A percentile compares a stretch with the other conserved stretches of the same genome.
These are phyloP conservation scores for Sturmia bella DNA, from an alignment of 2,888 invertebrate genomes.

Conservation along the genomic window DNA sequence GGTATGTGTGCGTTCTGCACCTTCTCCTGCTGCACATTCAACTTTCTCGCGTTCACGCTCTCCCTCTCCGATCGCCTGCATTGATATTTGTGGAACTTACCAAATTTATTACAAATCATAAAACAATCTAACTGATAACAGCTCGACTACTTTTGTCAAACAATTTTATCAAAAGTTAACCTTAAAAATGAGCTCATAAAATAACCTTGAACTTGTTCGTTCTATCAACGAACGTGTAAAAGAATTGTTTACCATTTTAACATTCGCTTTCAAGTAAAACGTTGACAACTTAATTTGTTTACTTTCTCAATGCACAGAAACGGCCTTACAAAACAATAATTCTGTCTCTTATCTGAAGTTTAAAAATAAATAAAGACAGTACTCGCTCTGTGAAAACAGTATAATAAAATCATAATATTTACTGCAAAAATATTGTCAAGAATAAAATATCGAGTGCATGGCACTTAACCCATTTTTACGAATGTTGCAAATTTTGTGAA, in stretches of 20 bases:
- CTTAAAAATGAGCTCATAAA: too few relatives aligned
- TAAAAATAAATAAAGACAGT: constrained; percentile 11
- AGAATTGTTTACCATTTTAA: neutral
- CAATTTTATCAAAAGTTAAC: too few relatives aligned
- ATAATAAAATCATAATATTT: constrained; percentile 12
- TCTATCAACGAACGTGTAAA: neutral
- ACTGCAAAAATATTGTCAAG: constrained; percentile 1
- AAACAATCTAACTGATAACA: too few relatives aligned
- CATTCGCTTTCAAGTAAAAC: neutral
- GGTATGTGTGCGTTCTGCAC: too few relatives aligned
- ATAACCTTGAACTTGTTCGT: constrained; percentile 26
- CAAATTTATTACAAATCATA: too few relatives aligned
- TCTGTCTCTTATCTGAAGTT: constrained; percentile 27
- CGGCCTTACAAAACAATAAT: neutral
- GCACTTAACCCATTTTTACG: constrained; percentile 1
- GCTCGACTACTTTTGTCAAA: too few relatives aligned
- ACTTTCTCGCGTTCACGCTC: too few relatives aligned
- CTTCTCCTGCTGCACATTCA: too few relatives aligned
- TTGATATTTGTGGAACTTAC: too few relatives aligned
- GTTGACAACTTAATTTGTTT: constrained; percentile 3
- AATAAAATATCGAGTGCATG: neutral
- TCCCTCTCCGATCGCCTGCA: too few relatives aligned
- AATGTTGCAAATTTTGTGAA: neutral
- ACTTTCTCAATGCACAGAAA: neutral
- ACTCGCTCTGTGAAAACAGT: neutral